These are phyloP conservation scores for Oncorhynchus nerka DNA, from an alignment of 2,113 vertebrate species.

Conservation along the genomic window DNA sequence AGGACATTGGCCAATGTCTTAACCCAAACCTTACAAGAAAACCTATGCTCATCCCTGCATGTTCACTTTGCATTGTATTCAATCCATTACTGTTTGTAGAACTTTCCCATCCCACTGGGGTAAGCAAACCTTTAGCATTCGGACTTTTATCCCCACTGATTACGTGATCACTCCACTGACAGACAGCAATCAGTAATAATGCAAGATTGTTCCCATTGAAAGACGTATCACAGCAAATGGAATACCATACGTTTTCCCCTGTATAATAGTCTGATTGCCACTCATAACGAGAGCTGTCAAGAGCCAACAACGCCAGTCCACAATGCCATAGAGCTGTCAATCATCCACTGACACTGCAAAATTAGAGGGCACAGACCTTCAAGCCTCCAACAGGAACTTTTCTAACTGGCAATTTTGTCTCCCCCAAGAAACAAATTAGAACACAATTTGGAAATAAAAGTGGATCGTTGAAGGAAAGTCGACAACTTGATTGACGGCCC, in stretches of 20 bases:
- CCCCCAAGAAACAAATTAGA: conserved; percentile 2
- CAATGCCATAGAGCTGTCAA: conserved; percentile 47
- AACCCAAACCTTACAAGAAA: no score
- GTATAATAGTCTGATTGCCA: conserved; percentile 55
- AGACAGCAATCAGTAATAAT: neutral
- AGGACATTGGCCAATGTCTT: no score
- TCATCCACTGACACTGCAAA: conserved; percentile 44
- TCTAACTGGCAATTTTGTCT: conserved; percentile 25
- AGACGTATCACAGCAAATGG: conserved; percentile 41
- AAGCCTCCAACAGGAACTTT: conserved; percentile 13
- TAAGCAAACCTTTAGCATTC: no score
- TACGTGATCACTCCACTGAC: neutral
- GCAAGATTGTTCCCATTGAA: conserved; percentile 49
- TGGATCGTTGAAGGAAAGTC: neutral
- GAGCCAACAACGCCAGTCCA: conserved; percentile 47
- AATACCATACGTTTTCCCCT: conserved; percentile 41
- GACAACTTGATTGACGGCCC: neutral
- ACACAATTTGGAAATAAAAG: conserved; percentile 14
- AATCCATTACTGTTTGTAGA: no score
- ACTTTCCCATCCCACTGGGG: no score
- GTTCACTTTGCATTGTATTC: no score
- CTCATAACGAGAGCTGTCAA: conserved; percentile 56
- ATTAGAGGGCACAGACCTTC: conserved; percentile 41
- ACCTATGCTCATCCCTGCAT: no score
- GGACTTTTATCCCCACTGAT: neutral